Evolutionary conservation across 2,888 invertebrate species (phyloP).

Genomic region (Perizoma affinitatum): DNA sequence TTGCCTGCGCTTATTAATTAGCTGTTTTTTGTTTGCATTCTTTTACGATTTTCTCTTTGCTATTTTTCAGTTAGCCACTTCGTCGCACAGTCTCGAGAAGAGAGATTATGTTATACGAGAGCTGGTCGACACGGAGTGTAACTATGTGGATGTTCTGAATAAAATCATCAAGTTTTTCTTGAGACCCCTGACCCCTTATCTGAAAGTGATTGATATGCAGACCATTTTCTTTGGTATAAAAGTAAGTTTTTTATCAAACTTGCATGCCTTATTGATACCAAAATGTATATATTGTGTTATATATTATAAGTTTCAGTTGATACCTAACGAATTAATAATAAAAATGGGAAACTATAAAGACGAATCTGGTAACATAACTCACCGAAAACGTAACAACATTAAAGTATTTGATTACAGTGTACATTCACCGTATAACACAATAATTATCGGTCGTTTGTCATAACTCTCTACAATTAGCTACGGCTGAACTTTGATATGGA

Average conservation of each 20-base stretch:
- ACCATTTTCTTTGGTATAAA: constrained; percentile 95
- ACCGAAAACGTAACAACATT: constrained; percentile 5
- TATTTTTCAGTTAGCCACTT: constrained; percentile 72
- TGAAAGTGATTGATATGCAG: constrained; percentile 90
- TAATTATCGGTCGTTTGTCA: constrained; percentile 13
- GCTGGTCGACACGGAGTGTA: constrained; percentile 97
- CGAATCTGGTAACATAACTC: constrained; percentile 18
- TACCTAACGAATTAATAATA: too few relatives aligned
- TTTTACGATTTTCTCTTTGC: constrained; percentile 23
- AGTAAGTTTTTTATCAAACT: constrained; percentile 75
- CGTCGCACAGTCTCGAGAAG: constrained; percentile 89
- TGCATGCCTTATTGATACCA: neutral
- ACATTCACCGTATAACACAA: neutral
- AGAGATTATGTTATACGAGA: constrained; percentile 97
- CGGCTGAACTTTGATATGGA: constrained; percentile 18
- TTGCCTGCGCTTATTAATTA: constrained; percentile 35
- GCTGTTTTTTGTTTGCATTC: constrained; percentile 17
- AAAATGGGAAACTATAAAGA: neutral
- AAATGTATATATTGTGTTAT: too few relatives aligned
- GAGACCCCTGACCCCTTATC: constrained; percentile 87
- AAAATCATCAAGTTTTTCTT: constrained; percentile 93
- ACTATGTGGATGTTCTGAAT: constrained; percentile 96
- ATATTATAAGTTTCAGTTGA: too few relatives aligned
- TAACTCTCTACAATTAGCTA: constrained; percentile 3
- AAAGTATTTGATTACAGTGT: constrained; percentile 9